Evolutionary conservation across 2,113 vertebrate genomes (phyloP), one percentile per base, ranked within the genome.

Genomic region (Onychorhynchus coronatus): DNA sequence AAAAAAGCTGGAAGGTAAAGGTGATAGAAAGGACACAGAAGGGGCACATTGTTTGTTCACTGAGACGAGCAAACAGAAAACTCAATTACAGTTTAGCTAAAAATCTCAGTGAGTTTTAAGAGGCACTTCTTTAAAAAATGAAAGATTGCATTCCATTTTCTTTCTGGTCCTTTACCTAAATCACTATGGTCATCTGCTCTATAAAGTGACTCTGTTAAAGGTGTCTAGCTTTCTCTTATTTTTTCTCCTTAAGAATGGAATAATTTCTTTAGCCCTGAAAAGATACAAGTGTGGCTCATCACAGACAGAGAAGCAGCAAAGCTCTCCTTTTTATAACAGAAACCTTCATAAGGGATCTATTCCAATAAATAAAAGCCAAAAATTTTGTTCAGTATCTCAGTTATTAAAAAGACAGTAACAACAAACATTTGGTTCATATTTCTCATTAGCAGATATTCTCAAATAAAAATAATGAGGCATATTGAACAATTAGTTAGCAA

Each of bases 381-480:
- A 86, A 58, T 50, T 80, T 88, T 72, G 30, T 73, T 67, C 88
- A 52, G 7, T 55, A 70, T 91, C 72, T 90, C 61, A 85, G 88
- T 88, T 92, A 65, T 72, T 77, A 39, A 68, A 88, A 28, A 85
- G 6, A 59, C 3, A 73, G 49, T 47, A 95, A 56, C 52, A 95
- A 76, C 88, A 96, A 97, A 95, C 75, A 95, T 95, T 88, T 96
- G 90, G 85, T 95, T 90, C n/a, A 9, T 89, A 93, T 84, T 91
- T 86, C 67, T 95, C 83, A 78, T 96, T 93, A 96, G n/a, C 67
- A 94, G 85, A 84, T 93, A 91, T 94, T 74, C 72, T 91, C 68
- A 93, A 95, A 95, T 91, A 82, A 95, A 96, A 93, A 87, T 93
- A 86, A 80, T 41, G 71, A 82, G 50, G 44, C 87, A 85, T 95